Percentiles rank a stretch among this genome's conserved stretches.
These are phyloP conservation scores for Caerostris darwini DNA, from an alignment of 1,140 invertebrate genomes.

Conservation along the genomic window DNA sequence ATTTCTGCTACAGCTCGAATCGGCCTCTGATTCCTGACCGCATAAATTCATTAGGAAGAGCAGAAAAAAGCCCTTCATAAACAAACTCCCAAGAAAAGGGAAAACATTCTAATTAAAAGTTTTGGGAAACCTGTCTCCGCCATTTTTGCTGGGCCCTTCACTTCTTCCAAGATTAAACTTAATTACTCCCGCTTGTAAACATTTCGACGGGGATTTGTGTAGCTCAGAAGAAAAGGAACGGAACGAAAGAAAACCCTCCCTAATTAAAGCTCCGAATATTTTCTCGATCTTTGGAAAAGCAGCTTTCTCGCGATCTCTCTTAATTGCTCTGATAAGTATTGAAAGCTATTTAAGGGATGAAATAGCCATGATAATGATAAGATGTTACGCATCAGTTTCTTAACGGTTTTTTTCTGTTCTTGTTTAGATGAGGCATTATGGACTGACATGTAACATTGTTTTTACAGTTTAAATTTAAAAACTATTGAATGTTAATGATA, in stretches of 20 bases:
- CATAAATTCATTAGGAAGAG: slow-evolving; percentile 42
- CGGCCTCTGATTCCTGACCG: neutral
- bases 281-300: neutral
- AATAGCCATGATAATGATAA: too few species aligned
- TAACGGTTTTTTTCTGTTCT: too few species aligned
- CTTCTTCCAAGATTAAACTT: slow-evolving; percentile 31
- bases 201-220: slow-evolving; percentile 28
- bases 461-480: too few species aligned
- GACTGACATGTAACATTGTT: too few species aligned
- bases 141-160: neutral
- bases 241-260: neutral
- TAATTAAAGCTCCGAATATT: slow-evolving; percentile 33
- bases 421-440: too few species aligned
- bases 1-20: neutral
- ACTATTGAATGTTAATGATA: too few species aligned
- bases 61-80: slow-evolving; percentile 26
- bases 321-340: neutral
- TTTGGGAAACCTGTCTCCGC: neutral
- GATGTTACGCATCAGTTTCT: too few species aligned
- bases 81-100: neutral
- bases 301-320: neutral
- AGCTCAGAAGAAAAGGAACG: neutral
- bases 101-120: slow-evolving; percentile 47
- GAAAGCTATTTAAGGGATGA: neutral
- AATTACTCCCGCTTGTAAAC: slow-evolving; percentile 46